Base-by-base conservation (phyloP, 2,888 invertebrate genomes). In the Zygogramma bicolorata region DNA sequence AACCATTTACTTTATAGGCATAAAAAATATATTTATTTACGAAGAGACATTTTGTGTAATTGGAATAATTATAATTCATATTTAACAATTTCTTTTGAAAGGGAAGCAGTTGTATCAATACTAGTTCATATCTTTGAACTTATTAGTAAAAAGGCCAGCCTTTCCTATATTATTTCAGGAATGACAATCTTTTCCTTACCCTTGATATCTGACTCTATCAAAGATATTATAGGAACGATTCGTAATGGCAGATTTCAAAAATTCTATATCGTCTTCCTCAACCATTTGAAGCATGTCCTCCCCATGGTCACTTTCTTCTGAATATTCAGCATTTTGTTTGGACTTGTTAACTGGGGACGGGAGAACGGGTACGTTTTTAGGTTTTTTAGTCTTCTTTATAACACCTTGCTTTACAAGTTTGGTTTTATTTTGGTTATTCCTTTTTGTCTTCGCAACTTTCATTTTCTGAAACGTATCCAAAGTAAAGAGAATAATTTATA, bases 281-380 rank as follows among this genome's bases (percentile, higher is more conserved):
- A 91, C 87, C 90, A 90, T 91, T 65, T 87, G 86, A 73, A 90
- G 81, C 83, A 90, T 85, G 81, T 89, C 90, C 74, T 89, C 88
- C 8, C 88, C 89, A 82, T 88, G 84, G 77, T 89, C 88, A 77
- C 88, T 88, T 75, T 87, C 89, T 68, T 88, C 87, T 57, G 85
- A 84, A 63, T 86, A 86, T 18, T 82, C 82, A 49, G 81, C 75
- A 40, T 70, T 67, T 68, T 76, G 75, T 7, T 72, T 70, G 57
- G 66, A 42, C 68, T 76, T 75, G 10, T 70, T 53, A 3, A 27
- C 65, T 57, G 73, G 70, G 20, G 57, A 18, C 34, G 42, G 58
- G 10, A 63, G 68, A 18, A 20, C 7, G 22, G 31, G 57, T 3
- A 59, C 34, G 66, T 75, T 77, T 65, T 76, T 66, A 58, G 69